Evolutionary conservation across 2,888 invertebrate genomes (phyloP).

Genomic region (Synergus gifuensis): DNA sequence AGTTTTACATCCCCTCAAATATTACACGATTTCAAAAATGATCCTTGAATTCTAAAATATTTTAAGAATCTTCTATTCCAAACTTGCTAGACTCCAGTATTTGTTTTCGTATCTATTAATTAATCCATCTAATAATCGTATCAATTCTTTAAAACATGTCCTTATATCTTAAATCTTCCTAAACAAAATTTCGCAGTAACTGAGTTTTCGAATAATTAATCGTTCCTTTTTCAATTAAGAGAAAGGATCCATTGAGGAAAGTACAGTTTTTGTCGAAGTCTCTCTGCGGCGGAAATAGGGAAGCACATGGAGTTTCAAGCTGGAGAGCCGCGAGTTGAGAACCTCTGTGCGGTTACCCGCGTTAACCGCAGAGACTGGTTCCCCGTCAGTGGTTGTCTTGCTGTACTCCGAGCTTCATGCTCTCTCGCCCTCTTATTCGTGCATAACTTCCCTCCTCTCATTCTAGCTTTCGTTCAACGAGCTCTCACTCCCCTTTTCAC

Average conservation of each 20-base stretch:
- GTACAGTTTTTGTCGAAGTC: not conserved
- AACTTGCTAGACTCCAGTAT: not conserved
- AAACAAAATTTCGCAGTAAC: not conserved
- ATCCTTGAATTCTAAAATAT: not conserved
- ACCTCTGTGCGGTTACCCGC: conserved; percentile 76
- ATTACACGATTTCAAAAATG: not conserved
- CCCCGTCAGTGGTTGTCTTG: conserved; percentile 62
- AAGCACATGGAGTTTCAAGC: not conserved
- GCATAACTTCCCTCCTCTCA: conserved; percentile 48
- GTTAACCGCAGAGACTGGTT: conserved; percentile 74
- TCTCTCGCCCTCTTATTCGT: conserved; percentile 45
- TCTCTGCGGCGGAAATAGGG: not conserved
- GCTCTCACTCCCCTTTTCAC: conserved; percentile 48
- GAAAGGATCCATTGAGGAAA: conserved; percentile 10
- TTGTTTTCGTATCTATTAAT: too few species aligned
- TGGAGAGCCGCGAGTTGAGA: conserved; percentile 72
- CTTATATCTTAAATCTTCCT: too few species aligned
- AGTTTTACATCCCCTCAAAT: conserved; percentile 4
- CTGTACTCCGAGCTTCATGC: conserved; percentile 55
- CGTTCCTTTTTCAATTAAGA: not conserved
- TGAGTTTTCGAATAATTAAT: not conserved
- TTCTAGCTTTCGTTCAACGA: conserved; percentile 46
- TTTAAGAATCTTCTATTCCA: not conserved
- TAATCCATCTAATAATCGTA: too few species aligned
- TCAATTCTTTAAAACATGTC: too few species aligned